Evolutionary conservation across 2,797 vertebrate species (phyloP).

Genomic region (Diglossa cyanea): DNA sequence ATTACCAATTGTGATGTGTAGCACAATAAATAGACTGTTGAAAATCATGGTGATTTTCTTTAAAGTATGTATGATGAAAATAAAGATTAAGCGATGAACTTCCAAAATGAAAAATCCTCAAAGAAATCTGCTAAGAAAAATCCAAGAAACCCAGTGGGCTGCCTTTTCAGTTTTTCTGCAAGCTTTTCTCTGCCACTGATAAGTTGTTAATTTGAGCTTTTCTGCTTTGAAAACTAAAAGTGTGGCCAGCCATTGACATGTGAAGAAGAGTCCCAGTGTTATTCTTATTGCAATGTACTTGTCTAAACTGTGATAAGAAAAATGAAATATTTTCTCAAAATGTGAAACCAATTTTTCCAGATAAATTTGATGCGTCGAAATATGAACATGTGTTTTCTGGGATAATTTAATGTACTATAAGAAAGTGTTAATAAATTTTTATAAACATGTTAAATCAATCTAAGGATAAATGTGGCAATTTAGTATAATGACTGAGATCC

Average conservation of each 20-base stretch:
- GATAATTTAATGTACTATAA: background rate
- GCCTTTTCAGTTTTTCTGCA: background rate
- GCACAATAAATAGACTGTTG: slow-evolving; percentile 37
- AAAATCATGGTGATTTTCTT: slow-evolving; percentile 46
- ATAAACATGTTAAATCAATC: background rate
- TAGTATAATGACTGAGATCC: background rate
- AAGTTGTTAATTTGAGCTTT: background rate
- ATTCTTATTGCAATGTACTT: background rate
- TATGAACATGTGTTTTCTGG: background rate
- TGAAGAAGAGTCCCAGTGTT: background rate
- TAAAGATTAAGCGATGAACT: background rate
- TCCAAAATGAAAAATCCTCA: background rate
- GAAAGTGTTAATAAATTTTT: background rate
- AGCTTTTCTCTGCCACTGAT: background rate
- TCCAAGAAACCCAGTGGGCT: background rate
- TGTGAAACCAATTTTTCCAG: background rate
- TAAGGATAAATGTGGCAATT: background rate
- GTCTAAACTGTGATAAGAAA: background rate
- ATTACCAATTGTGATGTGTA: slow-evolving; percentile 25
- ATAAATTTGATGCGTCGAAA: background rate
- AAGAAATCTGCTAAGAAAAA: background rate
- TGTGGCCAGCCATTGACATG: background rate
- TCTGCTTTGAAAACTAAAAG: background rate
- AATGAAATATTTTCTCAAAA: background rate
- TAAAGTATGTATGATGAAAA: background rate